Conservation (phyloP, 64 coral and sea anemone genomes). For the Pocillopora damicornis region DNA sequence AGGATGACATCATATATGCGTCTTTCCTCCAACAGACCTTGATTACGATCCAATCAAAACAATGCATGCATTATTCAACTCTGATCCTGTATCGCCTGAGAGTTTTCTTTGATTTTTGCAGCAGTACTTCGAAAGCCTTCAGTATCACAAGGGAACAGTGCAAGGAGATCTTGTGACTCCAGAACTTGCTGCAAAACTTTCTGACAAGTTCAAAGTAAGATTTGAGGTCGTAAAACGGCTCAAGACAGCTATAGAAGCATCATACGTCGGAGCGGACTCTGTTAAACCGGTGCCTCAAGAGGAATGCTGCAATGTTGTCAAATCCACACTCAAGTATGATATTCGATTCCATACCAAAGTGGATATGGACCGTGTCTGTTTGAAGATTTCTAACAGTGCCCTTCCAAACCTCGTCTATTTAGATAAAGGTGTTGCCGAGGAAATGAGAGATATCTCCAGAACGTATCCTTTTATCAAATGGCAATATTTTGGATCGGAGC, state of each 20-base stretch:
- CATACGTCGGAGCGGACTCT: neutral
- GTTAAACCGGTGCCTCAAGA: neutral
- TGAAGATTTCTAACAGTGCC: slow-evolving; percentile 1
- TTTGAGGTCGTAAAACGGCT: slow-evolving; percentile 6
- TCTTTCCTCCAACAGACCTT: too few relatives aligned
- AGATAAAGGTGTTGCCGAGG: neutral
- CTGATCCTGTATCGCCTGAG: neutral
- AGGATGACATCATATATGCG: too few relatives aligned
- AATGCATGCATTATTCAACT: too few relatives aligned
- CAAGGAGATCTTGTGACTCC: neutral
- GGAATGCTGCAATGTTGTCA: slow-evolving; percentile 48
- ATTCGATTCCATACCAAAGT: slow-evolving; percentile 18
- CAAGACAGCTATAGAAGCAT: slow-evolving; percentile 23
- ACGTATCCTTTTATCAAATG: slow-evolving; percentile 31
- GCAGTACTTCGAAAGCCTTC: neutral
- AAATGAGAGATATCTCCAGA: slow-evolving; percentile 42
- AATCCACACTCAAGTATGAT: slow-evolving; percentile 1
- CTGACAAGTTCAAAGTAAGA: slow-evolving; percentile 42
- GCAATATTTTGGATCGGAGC: slow-evolving; percentile 67
- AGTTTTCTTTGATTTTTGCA: neutral
- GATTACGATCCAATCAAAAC: too few relatives aligned
- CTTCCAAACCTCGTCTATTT: slow-evolving; percentile 1
- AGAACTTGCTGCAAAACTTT: slow-evolving; percentile 15
- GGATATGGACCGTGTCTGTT: slow-evolving; percentile 2
- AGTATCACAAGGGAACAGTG: neutral